A percentile compares a stretch with the other conserved stretches of the same genome.
Conservation (phyloP, 2,113 vertebrate genomes). For the Pycnonotus jocosus region DNA sequence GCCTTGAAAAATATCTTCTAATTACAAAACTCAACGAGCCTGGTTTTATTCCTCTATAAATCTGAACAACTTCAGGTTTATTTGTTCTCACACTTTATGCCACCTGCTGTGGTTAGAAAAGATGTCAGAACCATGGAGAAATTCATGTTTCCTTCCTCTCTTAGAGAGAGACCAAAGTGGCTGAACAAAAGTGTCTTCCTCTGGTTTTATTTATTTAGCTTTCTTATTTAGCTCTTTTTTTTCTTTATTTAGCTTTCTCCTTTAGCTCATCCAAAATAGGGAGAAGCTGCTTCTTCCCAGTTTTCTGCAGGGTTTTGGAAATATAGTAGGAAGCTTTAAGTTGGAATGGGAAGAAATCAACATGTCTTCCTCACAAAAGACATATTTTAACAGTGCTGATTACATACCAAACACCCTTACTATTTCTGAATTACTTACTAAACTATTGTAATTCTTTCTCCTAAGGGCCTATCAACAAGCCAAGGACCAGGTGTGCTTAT, state of each 20-base stretch:
- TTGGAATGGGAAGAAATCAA: neutral
- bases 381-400: neutral
- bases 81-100: neutral
- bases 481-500: neutral
- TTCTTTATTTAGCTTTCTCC: neutral
- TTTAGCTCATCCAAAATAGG: neutral
- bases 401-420: neutral
- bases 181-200: neutral
- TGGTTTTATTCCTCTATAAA: neutral
- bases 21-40: neutral
- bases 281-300: neutral
- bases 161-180: neutral
- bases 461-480: neutral
- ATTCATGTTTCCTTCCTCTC: neutral
- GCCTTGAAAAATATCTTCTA: neutral
- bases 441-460: neutral
- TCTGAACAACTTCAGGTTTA: neutral
- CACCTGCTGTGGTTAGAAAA: neutral
- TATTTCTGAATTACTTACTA: neutral
- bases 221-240: neutral
- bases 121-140: neutral
- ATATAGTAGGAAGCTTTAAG: neutral
- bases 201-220: neutral
- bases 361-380: neutral
- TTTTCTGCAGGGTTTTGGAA: neutral